phyloP scores from a whole-genome alignment of 2,888 invertebrate species.

The Itoplectis maculator region DNA sequence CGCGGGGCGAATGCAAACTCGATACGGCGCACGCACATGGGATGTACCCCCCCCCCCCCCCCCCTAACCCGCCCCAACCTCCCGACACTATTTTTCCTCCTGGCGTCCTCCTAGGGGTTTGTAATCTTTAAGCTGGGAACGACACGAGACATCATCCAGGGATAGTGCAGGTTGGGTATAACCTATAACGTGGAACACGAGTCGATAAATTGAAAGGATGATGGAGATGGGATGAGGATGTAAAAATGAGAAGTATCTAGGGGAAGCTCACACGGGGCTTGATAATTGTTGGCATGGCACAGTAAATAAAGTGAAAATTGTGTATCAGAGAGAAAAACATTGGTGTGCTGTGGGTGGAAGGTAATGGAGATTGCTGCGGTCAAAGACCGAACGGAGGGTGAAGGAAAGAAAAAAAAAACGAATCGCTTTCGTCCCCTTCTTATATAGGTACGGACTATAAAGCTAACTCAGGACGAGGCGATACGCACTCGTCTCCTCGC shows the following conservation, averaged over 20 bases:
- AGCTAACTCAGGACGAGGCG: neutral
- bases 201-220: neutral
- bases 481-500: too few relatives aligned
- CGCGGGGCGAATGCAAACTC: constrained; percentile 52
- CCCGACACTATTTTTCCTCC: constrained; percentile 36
- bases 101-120: neutral
- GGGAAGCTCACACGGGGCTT: too few relatives aligned
- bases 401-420: neutral
- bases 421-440: neutral
- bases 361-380: constrained; percentile 5
- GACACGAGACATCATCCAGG: constrained; percentile 34
- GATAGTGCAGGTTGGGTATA: neutral
- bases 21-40: constrained; percentile 19
- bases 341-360: neutral
- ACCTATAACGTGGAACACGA: too few relatives aligned
- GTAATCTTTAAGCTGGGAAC: constrained; percentile 43
- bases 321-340: neutral
- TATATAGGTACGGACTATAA: neutral
- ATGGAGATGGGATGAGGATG: neutral
- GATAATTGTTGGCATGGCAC: too few relatives aligned
- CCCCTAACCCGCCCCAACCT: neutral
- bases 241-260: too few relatives aligned
- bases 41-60: neutral
- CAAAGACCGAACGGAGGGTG: constrained; percentile 6
- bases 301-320: too few relatives aligned